These are phyloP conservation scores for Melanotus villosus DNA, from an alignment of 2,888 invertebrate species.

Conservation along the genomic window DNA sequence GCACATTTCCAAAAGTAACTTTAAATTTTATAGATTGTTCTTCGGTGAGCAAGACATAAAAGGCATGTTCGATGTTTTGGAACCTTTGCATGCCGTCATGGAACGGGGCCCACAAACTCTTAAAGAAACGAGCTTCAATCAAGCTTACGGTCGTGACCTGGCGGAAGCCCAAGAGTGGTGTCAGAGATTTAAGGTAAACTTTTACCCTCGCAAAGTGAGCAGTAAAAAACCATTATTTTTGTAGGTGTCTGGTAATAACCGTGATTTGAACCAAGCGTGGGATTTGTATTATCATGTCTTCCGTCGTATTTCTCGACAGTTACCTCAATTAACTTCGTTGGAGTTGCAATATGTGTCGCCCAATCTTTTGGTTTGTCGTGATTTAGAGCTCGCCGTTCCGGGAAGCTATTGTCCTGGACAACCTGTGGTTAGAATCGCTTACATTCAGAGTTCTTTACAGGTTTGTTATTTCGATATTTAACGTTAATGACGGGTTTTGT, in stretches of 20 bases:
- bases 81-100: slow-evolving; percentile 94
- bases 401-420: slow-evolving; percentile 97
- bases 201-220: no score
- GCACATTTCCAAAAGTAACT: slow-evolving; percentile 12
- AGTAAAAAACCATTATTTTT: no score
- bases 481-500: no score
- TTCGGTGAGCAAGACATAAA: slow-evolving; percentile 97
- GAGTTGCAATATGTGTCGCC: slow-evolving; percentile 97
- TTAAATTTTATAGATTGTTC: slow-evolving; percentile 75
- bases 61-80: slow-evolving; percentile 96
- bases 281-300: slow-evolving; percentile 99
- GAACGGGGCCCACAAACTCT: slow-evolving; percentile 95
- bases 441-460: slow-evolving; percentile 92
- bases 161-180: slow-evolving; percentile 98
- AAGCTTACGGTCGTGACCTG: slow-evolving; percentile 95
- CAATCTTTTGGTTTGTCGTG: slow-evolving; percentile 88
- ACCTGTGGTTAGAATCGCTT: slow-evolving; percentile 88
- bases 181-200: slow-evolving; percentile 81
- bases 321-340: slow-evolving; percentile 91
- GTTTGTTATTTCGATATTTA: no score
- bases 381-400: slow-evolving; percentile 96
- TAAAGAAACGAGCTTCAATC: slow-evolving; percentile 97
- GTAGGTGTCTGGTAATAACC: slow-evolving; percentile 84
- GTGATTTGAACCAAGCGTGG: slow-evolving; percentile 99
- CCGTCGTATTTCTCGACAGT: slow-evolving; percentile 93